Evolutionary conservation across 2,888 invertebrate species (phyloP), one percentile per base, ranked within the genome.

Genomic region (Xanthorhoe designata): DNA sequence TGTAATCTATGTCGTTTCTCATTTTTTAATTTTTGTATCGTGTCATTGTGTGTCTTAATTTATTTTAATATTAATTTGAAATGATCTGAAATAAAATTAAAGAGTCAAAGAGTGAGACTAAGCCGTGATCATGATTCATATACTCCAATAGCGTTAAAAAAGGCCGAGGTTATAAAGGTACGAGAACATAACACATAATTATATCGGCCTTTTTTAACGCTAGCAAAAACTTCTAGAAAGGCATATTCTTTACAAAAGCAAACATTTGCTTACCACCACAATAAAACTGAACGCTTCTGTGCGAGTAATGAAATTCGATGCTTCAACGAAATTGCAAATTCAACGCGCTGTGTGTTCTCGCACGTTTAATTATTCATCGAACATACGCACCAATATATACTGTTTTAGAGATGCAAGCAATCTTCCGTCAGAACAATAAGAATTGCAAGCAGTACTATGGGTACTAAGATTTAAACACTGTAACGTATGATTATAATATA

Each of bases 241-340:
- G 55, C 49, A 65, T 52, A 56, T 68, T 55, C 52, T 42, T 56
- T 66, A 64, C 53, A 57, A 55, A 61, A 65, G 58, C 62, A 61
- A 64, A 62, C 61, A 66, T 59, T 58, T 47, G 59, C 18, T 13
- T 10, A 52, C 69, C 57, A 63, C 66, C 68, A 62, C 72, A 70
- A 70, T 72, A 75, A 75, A 76, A 72, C 64, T 55, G 66, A 69
- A 73, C 52, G 62, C 69, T 58, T 32, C 47, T 42, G 58, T 63
- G n/a, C 66, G 59, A 61, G 76, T 75, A 76, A 76, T 74, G 74
- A 68, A 76, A 70, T 75, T 71, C 70, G 69, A 71, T 67, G 65
- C 57, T 74, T 64, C 70, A 66, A 61, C 65, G 55, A 68, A 74
- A 76, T 77, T 75, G 75, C 69, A 68, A 68, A 70, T 74, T 69